Percentiles rank a stretch among this genome's conserved stretches.
phyloP scores from a whole-genome alignment of 2,113 vertebrate species.

The Nothocercus julius region DNA sequence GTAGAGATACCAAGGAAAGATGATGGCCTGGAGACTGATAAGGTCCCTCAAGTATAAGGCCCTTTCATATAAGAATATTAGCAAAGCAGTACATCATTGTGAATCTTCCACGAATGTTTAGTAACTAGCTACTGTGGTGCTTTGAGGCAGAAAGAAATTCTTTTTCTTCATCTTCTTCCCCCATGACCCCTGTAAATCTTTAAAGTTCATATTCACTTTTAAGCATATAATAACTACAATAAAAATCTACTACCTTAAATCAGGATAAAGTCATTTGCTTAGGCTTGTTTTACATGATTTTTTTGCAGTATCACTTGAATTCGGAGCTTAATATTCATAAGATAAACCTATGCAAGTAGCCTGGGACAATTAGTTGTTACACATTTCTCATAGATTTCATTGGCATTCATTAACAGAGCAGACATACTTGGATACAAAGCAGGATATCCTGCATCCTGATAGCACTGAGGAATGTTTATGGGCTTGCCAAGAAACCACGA shows the following conservation, averaged over 20 bases:
- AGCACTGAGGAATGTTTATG: not conserved
- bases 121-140: not conserved
- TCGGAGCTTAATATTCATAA: not conserved
- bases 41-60: not conserved
- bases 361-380: not conserved
- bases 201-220: not conserved
- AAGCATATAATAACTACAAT: not conserved
- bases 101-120: not conserved
- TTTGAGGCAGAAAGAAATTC: not conserved
- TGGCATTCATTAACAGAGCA: not conserved
- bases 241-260: not conserved
- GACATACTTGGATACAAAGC: not conserved
- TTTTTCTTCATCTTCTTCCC: not conserved
- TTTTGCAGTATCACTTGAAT: not conserved
- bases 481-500: not conserved
- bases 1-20: not conserved
- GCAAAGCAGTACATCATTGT: not conserved
- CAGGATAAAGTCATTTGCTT: not conserved
- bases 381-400: not conserved
- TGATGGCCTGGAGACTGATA: not conserved
- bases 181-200: not conserved
- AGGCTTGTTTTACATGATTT: not conserved
- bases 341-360: not conserved
- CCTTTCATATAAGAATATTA: not conserved
- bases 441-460: not conserved